Evolutionary conservation across 2,113 vertebrate species (phyloP), one percentile per base, ranked within the genome.

Genomic region (Phaethornis superciliosus): DNA sequence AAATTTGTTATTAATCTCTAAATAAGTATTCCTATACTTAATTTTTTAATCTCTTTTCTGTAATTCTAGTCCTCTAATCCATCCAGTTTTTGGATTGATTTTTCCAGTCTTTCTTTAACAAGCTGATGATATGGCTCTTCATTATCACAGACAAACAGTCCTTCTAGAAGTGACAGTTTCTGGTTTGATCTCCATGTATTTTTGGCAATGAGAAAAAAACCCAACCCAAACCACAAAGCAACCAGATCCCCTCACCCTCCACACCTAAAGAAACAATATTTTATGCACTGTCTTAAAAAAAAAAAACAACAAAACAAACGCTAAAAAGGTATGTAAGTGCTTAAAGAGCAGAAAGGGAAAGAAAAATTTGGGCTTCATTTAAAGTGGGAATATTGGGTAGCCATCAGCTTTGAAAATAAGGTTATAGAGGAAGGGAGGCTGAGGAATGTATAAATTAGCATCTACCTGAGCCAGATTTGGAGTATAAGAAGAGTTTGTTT

Each of bases 261-360:
- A 55, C 26, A 55, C 44, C 81, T 52, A 28, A 63, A 72, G 15
- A 54, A 74, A 18, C 24, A 19, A 51, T 15, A 2, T 42, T 64
- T 90, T 60, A 23, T 35, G 33, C 24, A 22, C 3, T 51, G 26
- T 42, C 28, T 55, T 37, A 55, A 19, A 63, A 51, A 54, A 67
- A 40, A 47, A 47, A 47, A 22, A 18, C 37, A 55, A 19, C 59
- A 51, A 54, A 67, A 40, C 19, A 47, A 47, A 20, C n/a, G 4
- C 15, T 54, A 24, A 70, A 81, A 85, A 69, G 10, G 10, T 26
- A 56, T 0, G 0, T 28, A 35, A 40, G 16, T 58, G 4, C n/a
- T 65, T 65, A 35, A 71, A 56, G 32, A 79, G 60, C 37, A 24
- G 81, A 56, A 87, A 72, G 15, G 6, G 2, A 19, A 52, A 24